phyloP scores from a whole-genome alignment of 2,888 invertebrate species.

The Sarcophaga subvicina region DNA sequence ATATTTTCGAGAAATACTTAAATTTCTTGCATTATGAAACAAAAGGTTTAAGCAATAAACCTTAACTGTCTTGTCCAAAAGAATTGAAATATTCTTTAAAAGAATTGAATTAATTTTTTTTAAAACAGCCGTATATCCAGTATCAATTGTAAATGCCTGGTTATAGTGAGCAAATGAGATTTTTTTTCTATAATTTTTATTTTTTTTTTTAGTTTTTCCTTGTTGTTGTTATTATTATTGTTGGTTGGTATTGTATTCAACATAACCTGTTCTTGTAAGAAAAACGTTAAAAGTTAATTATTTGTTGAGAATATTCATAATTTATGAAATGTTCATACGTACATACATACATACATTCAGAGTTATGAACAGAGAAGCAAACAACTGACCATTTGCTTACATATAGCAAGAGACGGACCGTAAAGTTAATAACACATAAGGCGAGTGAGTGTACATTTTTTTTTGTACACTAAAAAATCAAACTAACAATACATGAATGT shows the following conservation, averaged over 20 bases:
- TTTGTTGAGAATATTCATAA: conserved; percentile 67
- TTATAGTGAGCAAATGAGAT: background rate
- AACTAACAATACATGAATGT: no score
- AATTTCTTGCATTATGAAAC: background rate
- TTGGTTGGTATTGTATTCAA: background rate
- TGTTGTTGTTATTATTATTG: background rate
- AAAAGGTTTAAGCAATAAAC: background rate
- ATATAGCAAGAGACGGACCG: background rate
- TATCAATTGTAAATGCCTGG: background rate
- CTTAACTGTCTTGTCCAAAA: background rate
- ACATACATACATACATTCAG: background rate
- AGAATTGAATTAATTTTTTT: background rate
- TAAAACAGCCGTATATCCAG: background rate
- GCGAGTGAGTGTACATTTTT: background rate
- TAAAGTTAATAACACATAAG: background rate
- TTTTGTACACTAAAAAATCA: no score
- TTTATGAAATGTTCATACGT: conserved; percentile 47
- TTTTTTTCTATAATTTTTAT: background rate
- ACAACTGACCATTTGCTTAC: background rate
- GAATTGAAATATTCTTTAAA: no score
- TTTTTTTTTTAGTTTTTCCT: background rate
- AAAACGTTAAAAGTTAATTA: conserved; percentile 64
- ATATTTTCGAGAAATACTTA: no score
- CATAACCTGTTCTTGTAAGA: background rate
- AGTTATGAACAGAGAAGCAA: background rate